A percentile compares a stretch with the other conserved stretches of the same genome.
Conservation (phyloP, 2,888 invertebrate genomes). For the Drosophila suboccidentalis region DNA sequence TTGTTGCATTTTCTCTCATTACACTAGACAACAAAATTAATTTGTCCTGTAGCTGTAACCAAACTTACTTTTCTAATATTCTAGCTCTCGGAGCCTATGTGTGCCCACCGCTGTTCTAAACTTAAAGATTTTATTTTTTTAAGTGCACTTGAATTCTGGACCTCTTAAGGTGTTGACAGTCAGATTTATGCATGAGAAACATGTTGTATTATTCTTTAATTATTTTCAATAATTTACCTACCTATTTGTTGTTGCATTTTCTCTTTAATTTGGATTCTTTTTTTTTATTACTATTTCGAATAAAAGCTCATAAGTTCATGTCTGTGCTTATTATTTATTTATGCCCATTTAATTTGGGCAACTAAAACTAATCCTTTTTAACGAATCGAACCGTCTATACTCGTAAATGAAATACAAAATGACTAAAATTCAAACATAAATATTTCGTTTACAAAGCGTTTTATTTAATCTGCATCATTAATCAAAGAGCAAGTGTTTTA, state of each 20-base stretch:
- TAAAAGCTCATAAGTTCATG: constrained; percentile 13
- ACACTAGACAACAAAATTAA: not conserved
- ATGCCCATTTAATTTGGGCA: constrained; percentile 12
- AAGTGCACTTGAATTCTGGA: too few species aligned
- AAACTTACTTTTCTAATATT: not conserved
- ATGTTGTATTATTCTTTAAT: constrained; percentile 3
- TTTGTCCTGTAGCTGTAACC: not conserved
- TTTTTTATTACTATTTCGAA: not conserved
- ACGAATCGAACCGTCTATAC: constrained; percentile 29
- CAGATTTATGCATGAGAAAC: not conserved
- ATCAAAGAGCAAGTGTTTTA: constrained; percentile 62
- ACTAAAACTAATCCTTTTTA: constrained; percentile 22
- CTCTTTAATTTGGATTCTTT: not conserved
- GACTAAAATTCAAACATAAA: constrained; percentile 44
- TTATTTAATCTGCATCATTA: constrained; percentile 71
- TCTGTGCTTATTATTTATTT: constrained; percentile 11
- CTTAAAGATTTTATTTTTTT: too few species aligned
- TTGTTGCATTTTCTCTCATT: constrained; percentile 9
- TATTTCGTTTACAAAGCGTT: constrained; percentile 24
- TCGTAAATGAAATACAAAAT: constrained; percentile 40
- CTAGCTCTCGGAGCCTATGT: too few species aligned
- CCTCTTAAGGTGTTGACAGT: too few species aligned
- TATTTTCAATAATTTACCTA: not conserved
- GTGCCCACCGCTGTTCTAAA: too few species aligned
- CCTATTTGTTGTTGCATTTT: not conserved